These are phyloP conservation scores for Bucco capensis DNA, from an alignment of 2,113 vertebrate genomes.

Conservation along the genomic window DNA sequence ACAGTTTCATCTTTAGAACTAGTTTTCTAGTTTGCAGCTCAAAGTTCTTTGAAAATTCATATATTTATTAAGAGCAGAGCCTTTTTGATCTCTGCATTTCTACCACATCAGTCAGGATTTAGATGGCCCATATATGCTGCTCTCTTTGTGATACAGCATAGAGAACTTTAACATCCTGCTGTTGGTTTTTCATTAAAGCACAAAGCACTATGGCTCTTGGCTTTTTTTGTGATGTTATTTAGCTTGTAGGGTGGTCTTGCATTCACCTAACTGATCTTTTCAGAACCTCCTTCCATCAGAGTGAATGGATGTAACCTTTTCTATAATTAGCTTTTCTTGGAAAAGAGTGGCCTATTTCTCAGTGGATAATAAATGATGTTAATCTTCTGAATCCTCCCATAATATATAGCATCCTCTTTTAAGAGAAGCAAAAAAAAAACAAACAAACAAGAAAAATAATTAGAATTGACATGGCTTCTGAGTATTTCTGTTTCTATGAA, in stretches of 20 bases:
- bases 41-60: not conserved
- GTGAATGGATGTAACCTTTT: slow-evolving; percentile 22
- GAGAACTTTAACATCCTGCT: not conserved
- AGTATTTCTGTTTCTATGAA: slow-evolving; percentile 41
- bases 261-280: slow-evolving; percentile 7
- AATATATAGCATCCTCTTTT: slow-evolving; percentile 33
- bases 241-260: not conserved
- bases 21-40: not conserved
- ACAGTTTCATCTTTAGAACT: not conserved
- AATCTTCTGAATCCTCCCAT: slow-evolving; percentile 44
- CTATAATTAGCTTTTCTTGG: slow-evolving; percentile 38
- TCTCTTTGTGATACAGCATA: not conserved
- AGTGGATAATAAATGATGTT: slow-evolving; percentile 44
- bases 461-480: slow-evolving; percentile 63
- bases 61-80: not conserved
- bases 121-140: not conserved
- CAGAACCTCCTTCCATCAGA: not conserved
- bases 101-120: not conserved
- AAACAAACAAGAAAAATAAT: slow-evolving; percentile 63
- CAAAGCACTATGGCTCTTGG: not conserved
- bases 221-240: not conserved
- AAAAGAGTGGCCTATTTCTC: not conserved
- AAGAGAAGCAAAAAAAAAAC: slow-evolving; percentile 54
- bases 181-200: not conserved
- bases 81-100: not conserved